Conservation (phyloP, 2,113 vertebrate genomes). For the Pomatorhinus ruficollis region DNA sequence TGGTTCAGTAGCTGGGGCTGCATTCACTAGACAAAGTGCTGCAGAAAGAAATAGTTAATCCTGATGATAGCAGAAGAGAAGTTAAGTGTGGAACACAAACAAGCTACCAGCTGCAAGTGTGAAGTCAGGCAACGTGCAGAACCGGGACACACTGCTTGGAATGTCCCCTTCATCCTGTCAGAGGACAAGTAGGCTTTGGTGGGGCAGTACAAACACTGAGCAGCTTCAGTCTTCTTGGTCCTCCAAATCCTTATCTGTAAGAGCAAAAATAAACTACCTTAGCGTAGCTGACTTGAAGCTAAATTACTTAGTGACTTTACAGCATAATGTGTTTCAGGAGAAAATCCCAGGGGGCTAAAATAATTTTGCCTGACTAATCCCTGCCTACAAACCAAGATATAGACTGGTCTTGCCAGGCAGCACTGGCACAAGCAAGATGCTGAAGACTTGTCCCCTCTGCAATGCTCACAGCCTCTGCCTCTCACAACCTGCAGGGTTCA, state of each 20-base stretch:
- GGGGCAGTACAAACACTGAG: neutral
- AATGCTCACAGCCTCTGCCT: neutral
- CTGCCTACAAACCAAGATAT: neutral
- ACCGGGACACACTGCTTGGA: neutral
- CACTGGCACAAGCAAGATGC: neutral
- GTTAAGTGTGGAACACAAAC: neutral
- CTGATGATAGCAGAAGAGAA: neutral
- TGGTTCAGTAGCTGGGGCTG: neutral
- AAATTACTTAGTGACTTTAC: neutral
- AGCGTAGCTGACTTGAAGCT: neutral
- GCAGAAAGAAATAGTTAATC: neutral
- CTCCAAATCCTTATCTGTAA: neutral
- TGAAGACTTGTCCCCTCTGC: neutral
- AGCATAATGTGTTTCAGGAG: neutral
- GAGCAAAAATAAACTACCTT: neutral
- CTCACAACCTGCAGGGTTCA: neutral
- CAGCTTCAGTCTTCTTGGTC: neutral
- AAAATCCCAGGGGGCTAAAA: neutral
- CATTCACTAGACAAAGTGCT: neutral
- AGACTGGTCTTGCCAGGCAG: neutral
- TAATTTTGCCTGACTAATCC: neutral
- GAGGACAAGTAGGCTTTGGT: neutral
- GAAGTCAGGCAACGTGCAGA: neutral
- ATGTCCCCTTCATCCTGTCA: neutral
- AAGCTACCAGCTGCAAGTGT: neutral